Evolutionary conservation across 1,140 invertebrate genomes (phyloP), one percentile per base, ranked within the genome.

Genomic region (Apis florea): DNA sequence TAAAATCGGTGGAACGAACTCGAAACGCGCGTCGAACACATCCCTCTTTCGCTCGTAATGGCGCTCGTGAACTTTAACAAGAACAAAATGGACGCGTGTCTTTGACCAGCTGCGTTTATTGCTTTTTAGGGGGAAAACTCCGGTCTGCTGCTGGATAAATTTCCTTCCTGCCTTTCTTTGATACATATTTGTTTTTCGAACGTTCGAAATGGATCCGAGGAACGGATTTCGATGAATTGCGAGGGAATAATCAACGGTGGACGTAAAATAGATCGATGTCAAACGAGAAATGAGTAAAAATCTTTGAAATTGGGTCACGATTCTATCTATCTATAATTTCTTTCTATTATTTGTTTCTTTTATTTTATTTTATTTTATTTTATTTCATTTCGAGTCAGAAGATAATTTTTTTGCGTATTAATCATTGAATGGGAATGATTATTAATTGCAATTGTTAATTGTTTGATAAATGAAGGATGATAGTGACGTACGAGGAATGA

Each of bases 1-100:
- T 49, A 49, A 75, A 81, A 81, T 81, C 72, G 63, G 72, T 68
- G 79, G 63, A 81, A 75, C 79, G 63, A 75, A 58, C 79, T 56
- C 72, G 63, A 67, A 31, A 64, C 64, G n/a, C 15, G 10, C 49
- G 47, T 61, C 58, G 49, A 53, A 61, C 68, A 61, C 68, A 70
- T 70, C 49, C 21, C n/a, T 24, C 40, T 11, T 26, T 11, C 13
- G 47, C 9, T 31, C 26, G 66, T 31, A 63, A 63, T 72, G 68
- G 61, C 51, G 76, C 47, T 71, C 67, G 49, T 80, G 40, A 74
- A 74, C 70, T 75, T 69, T 77, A 77, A 69, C 79, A 54, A 61
- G 73, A 68, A 82, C 49, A 68, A 76, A 63, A 77, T 63, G 79
- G 72, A 40, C 64, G 63, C 56, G 71, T 53, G 49, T 5, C 58